Conservation (phyloP, 1,140 invertebrate species). For the Anastrepha ludens region DNA sequence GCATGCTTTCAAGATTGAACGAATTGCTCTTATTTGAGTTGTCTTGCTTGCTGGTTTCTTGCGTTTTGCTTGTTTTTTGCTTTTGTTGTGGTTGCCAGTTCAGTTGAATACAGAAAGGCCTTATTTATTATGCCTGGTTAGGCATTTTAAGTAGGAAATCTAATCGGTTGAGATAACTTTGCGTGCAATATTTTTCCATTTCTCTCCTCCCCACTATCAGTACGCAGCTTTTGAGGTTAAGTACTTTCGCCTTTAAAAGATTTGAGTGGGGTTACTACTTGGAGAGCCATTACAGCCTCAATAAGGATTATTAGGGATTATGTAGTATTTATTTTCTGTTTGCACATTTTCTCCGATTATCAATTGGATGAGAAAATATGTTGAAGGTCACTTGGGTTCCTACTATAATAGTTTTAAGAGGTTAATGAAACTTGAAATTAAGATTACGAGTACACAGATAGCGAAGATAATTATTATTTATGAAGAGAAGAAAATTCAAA, state of each 20-base stretch:
- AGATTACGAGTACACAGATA: too few species aligned
- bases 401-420: neutral
- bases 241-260: neutral
- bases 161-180: constrained; percentile 22
- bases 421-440: neutral
- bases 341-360: constrained; percentile 7
- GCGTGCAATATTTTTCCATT: neutral
- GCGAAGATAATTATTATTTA: too few species aligned
- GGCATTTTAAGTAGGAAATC: neutral
- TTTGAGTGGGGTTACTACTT: constrained; percentile 25
- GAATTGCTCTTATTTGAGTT: neutral
- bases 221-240: neutral
- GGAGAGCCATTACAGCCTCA: neutral
- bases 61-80: neutral
- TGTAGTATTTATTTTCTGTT: neutral
- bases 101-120: neutral
- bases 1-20: neutral
- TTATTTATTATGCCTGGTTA: constrained; percentile 28
- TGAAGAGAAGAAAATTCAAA: too few species aligned
- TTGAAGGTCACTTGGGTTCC: neutral
- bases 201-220: neutral
- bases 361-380: neutral
- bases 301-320: neutral
- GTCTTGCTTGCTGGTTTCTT: neutral
- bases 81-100: neutral